Conservation (phyloP, 2,113 vertebrate species). For the Sula dactylatra region DNA sequence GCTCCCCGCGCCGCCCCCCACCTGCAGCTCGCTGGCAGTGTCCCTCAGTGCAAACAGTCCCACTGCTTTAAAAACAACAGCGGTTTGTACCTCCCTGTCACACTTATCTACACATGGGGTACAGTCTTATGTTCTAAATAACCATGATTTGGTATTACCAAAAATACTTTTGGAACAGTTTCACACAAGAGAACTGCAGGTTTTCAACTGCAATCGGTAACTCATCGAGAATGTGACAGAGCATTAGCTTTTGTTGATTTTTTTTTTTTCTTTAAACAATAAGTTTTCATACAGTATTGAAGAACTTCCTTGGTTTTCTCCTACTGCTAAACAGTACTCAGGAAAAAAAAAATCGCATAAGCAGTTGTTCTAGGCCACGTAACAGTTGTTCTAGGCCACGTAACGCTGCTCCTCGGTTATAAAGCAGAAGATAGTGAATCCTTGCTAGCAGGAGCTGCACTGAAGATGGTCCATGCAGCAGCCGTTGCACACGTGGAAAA, state of each 20-base stretch:
- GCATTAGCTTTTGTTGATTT: not conserved
- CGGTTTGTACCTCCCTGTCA: not conserved
- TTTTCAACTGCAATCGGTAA: not conserved
- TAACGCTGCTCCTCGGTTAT: not conserved
- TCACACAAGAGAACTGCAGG: not conserved
- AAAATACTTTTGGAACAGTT: not conserved
- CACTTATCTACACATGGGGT: no score
- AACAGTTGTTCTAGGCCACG: no score
- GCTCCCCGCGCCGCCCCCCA: not conserved
- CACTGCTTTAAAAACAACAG: not conserved
- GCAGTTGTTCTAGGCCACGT: not conserved
- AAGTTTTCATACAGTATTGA: not conserved
- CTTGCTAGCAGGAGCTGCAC: not conserved
- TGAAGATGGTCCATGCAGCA: not conserved
- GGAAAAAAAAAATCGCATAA: not conserved
- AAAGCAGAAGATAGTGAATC: no score
- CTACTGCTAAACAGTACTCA: not conserved
- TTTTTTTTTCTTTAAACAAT: not conserved
- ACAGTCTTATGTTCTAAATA: not conserved
- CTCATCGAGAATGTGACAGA: not conserved
- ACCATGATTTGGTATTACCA: not conserved
- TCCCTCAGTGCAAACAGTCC: not conserved
- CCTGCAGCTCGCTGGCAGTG: no score
- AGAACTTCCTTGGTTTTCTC: not conserved
- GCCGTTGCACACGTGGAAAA: not conserved